Evolutionary conservation across 2,797 vertebrate genomes (phyloP).

Genomic region (Sarcoramphus papa): DNA sequence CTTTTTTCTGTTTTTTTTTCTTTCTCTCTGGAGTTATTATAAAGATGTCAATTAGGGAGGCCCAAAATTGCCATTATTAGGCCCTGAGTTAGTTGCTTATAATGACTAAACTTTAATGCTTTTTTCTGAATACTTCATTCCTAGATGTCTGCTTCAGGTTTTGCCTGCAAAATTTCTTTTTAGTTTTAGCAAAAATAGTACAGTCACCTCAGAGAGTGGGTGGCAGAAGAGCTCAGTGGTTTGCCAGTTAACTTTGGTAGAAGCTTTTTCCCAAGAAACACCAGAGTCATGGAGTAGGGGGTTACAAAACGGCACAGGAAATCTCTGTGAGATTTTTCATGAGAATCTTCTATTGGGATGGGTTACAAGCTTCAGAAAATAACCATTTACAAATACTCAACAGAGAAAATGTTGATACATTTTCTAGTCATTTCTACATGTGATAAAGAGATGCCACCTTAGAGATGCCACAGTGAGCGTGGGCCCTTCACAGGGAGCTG

Average conservation of each 20-base stretch:
- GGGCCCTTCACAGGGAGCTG: not conserved
- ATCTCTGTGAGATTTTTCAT: not conserved
- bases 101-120: not conserved
- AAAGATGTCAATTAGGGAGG: not conserved
- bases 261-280: not conserved
- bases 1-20: not conserved
- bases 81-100: not conserved
- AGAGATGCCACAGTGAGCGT: not conserved
- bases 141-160: not conserved
- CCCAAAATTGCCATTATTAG: not conserved
- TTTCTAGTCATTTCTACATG: not conserved
- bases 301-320: not conserved
- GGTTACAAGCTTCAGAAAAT: not conserved
- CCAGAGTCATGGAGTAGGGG: not conserved
- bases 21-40: not conserved
- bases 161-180: not conserved
- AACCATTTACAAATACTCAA: not conserved
- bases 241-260: not conserved
- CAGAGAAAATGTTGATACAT: not conserved
- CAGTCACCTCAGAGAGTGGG: not conserved
- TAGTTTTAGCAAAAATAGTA: not conserved
- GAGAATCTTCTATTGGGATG: not conserved
- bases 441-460: not conserved
- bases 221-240: not conserved
- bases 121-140: not conserved